These are phyloP conservation scores for Strongylocentrotus purpuratus DNA, from an alignment of 35 echinoderm and acorn worm species.

Conservation along the genomic window DNA sequence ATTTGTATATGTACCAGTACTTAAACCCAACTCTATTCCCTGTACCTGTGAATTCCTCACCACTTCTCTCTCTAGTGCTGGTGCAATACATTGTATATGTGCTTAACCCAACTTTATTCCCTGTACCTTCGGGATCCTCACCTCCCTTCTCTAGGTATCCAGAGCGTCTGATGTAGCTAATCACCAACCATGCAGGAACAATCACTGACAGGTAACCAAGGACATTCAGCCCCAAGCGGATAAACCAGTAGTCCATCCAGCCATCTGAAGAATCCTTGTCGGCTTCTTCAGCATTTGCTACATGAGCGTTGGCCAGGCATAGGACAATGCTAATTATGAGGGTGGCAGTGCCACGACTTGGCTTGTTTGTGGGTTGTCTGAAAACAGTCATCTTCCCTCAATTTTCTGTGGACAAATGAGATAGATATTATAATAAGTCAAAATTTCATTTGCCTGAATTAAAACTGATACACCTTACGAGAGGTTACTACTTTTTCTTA, in stretches of 20 bases:
- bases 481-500: too few relatives aligned
- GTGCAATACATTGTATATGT: too few relatives aligned
- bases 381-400: background rate
- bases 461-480: too few relatives aligned
- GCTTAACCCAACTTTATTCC: background rate
- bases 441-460: background rate
- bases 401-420: background rate
- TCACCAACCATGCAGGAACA: conserved; percentile 88
- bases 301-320: background rate
- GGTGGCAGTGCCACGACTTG: background rate
- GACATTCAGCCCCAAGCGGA: conserved; percentile 77
- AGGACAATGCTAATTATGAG: background rate
- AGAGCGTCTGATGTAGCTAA: conserved; percentile 75
- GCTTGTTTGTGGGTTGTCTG: background rate
- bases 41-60: too few relatives aligned
- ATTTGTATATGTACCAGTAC: too few relatives aligned
- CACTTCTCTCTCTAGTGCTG: too few relatives aligned
- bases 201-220: conserved; percentile 91
- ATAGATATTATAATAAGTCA: background rate
- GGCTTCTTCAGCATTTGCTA: background rate
- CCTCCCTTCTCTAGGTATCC: conserved; percentile 94
- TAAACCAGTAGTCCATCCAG: conserved; percentile 94
- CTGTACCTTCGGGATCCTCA: conserved; percentile 57
- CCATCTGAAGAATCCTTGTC: background rate
- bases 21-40: too few relatives aligned